Percentiles rank a stretch among this genome's conserved stretches.
Conservation (phyloP, 2,113 vertebrate species). For the Hirundichthys speculiger region DNA sequence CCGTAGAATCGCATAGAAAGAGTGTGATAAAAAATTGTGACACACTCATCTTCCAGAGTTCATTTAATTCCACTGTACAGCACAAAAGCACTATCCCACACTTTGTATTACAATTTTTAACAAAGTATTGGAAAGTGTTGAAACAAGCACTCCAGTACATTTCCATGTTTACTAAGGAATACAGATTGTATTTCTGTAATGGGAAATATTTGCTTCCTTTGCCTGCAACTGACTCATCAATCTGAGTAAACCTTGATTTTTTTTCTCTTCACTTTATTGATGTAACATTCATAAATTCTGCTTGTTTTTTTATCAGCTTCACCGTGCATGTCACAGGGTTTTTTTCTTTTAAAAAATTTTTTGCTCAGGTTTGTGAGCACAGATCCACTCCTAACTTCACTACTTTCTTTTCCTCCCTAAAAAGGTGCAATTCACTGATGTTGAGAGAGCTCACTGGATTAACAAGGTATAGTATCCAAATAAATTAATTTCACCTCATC, state of each 20-base stretch:
- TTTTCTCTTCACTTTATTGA: not conserved
- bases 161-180: not conserved
- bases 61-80: not conserved
- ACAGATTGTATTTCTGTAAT: too few relatives aligned
- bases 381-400: too few relatives aligned
- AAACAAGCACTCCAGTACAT: not conserved
- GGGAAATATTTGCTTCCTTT: not conserved
- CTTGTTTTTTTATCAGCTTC: not conserved
- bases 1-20: too few relatives aligned
- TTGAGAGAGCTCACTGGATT: conserved; percentile 93
- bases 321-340: conserved; percentile 16
- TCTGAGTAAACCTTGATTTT: not conserved
- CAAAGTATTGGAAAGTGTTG: conserved; percentile 25
- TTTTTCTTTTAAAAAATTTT: too few relatives aligned
- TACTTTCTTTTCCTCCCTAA: conserved; percentile 7
- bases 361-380: too few relatives aligned
- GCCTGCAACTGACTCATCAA: not conserved
- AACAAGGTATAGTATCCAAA: conserved; percentile 88
- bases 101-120: conserved; percentile 28
- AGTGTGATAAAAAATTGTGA: too few relatives aligned
- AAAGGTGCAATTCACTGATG: conserved; percentile 91
- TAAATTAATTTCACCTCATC: too few relatives aligned
- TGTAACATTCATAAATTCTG: not conserved
- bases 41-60: too few relatives aligned
- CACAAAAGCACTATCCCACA: conserved; percentile 11